Conservation (phyloP, 2,888 invertebrate species). For the Tinea semifulvella region DNA sequence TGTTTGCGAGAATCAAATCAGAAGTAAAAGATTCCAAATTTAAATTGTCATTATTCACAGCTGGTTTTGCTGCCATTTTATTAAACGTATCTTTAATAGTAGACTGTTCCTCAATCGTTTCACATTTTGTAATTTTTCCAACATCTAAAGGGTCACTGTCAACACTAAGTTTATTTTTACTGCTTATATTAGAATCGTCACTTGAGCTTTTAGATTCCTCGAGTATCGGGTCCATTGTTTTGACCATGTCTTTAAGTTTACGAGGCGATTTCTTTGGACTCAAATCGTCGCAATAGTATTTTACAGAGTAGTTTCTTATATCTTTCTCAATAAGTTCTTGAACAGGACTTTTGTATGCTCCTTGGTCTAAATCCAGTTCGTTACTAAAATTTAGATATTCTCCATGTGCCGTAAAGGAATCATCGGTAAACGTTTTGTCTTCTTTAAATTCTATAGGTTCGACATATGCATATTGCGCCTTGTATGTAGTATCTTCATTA, state of each 20-base stretch:
- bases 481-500: constrained; percentile 20
- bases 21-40: too few species aligned
- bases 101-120: too few species aligned
- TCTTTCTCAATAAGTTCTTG: constrained; percentile 55
- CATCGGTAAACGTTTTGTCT: constrained; percentile 22
- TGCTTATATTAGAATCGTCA: constrained; percentile 29
- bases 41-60: too few species aligned
- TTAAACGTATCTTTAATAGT: too few species aligned
- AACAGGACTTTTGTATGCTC: constrained; percentile 50
- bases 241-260: constrained; percentile 21
- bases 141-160: too few species aligned
- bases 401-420: constrained; percentile 36
- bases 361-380: constrained; percentile 41
- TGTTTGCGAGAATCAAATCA: too few species aligned
- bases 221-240: constrained; percentile 46
- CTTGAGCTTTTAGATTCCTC: constrained; percentile 56
- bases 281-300: constrained; percentile 43
- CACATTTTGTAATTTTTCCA: too few species aligned
- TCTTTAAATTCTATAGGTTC: constrained; percentile 23
- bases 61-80: too few species aligned
- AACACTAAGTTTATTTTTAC: constrained; percentile 21
- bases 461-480: constrained; percentile 25
- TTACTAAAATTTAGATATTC: constrained; percentile 59
- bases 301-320: constrained; percentile 55
- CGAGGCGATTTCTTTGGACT: constrained; percentile 36